A percentile compares a stretch with the other conserved stretches of the same genome.
Evolutionary conservation across 1,140 invertebrate species (phyloP).

Genomic region (Doryteuthis pealeii): DNA sequence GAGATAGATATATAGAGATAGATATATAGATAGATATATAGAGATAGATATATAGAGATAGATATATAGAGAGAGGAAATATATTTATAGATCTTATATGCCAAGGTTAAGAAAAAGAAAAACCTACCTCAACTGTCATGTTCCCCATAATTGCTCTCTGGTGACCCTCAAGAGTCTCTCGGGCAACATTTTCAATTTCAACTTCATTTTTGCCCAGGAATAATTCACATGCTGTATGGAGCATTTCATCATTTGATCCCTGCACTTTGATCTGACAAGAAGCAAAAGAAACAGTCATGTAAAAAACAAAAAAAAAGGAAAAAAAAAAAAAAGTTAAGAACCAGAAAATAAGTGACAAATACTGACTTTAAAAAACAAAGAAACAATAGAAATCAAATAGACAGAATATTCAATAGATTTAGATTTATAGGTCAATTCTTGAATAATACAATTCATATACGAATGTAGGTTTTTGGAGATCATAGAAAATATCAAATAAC

Average conservation of each 20-base stretch:
- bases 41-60: too few species aligned
- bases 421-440: too few species aligned
- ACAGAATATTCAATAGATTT: too few species aligned
- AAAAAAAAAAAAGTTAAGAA: conserved; percentile 8
- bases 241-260: conserved; percentile 94
- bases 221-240: conserved; percentile 93
- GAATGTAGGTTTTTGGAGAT: too few species aligned
- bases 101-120: too few species aligned
- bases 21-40: too few species aligned
- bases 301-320: neutral
- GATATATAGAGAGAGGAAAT: too few species aligned
- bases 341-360: neutral
- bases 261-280: conserved; percentile 86
- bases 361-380: neutral
- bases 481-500: too few species aligned
- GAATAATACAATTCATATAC: too few species aligned
- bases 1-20: too few species aligned
- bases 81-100: too few species aligned
- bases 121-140: conserved; percentile 89
- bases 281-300: neutral
- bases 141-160: conserved; percentile 98
- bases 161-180: conserved; percentile 95
- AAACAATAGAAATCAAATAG: too few species aligned
- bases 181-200: conserved; percentile 89
- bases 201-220: conserved; percentile 89